Evolutionary conservation across 2,113 vertebrate species (phyloP), one percentile per base, ranked within the genome.

Genomic region (Dicentrarchus labrax): DNA sequence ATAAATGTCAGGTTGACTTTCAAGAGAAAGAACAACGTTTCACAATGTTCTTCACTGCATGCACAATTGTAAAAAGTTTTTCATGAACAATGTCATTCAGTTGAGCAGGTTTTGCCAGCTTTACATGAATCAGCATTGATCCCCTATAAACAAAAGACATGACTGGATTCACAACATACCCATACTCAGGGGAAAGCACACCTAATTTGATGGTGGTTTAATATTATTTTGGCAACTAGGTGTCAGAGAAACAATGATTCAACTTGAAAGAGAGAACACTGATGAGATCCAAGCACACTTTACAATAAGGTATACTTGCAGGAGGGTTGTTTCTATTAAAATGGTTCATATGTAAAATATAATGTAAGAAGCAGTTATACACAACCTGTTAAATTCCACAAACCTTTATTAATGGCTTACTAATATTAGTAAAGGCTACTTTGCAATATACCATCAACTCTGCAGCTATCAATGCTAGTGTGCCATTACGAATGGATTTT

Each of bases 101-200:
- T 4, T n/a, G 43, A 74, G 86, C 90, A 86, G 89, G 89, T 91
- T 92, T 71, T 67, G 48, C 89, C 82, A 74, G 89, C 82, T 81
- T 39, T 69, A 74, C 88, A 73, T 30, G 89, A 87, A 82, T 70
- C 80, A 47, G 17, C 54, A n/a, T 50, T 30, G 12, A 69, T 86
- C 73, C 60, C 43, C 12, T 43, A 57, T 60, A 59, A 89, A 89
- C 60, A 72, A 62, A 80, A 75, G 9, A 9, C 45, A 39, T 8
- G 24, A 70, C 64, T 45, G 17, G 60, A 76, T 86, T 71, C 39
- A 64, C 53, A 75, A 64, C 61, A 1, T 66, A 10, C 22, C 19
- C 6, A 56, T 43, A n/a, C n/a, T n/a, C n/a, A n/a, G n/a, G 12
- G 36, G 43, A 59, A 48, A 59, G 39, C n/a, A 56, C 72, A 45